Conservation (phyloP, 2,888 invertebrate species). For the Linnaemya vulpina region DNA sequence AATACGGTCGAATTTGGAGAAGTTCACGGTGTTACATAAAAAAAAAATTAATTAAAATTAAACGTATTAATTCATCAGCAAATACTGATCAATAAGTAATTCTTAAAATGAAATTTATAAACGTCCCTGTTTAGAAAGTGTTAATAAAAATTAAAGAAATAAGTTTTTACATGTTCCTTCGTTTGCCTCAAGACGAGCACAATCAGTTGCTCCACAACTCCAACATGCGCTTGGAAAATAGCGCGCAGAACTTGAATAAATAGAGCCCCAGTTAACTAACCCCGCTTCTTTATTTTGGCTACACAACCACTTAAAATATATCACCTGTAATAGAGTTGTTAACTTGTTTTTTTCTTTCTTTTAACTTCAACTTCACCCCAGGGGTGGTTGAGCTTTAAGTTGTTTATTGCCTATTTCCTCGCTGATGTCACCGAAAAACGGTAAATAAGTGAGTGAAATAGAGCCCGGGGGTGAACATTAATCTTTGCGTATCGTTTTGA, state of each 20-base stretch:
- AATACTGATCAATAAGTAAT: too few species aligned
- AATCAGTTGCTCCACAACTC: background rate
- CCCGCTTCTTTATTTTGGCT: background rate
- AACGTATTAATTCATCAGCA: too few species aligned
- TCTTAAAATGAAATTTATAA: too few species aligned
- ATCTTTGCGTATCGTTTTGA: slow-evolving; percentile 48
- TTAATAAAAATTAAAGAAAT: too few species aligned
- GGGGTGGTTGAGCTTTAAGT: slow-evolving; percentile 54
- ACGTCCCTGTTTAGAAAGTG: too few species aligned
- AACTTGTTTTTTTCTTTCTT: too few species aligned
- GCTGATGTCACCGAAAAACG: slow-evolving; percentile 60
- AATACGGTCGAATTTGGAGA: too few species aligned
- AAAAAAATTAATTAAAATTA: too few species aligned
- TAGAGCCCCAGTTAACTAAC: slow-evolving; percentile 2
- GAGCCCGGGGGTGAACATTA: slow-evolving; percentile 67
- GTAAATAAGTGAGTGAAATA: slow-evolving; percentile 39
- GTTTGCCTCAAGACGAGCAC: too few species aligned
- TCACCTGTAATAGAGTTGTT: slow-evolving; percentile 66
- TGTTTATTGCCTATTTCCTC: slow-evolving; percentile 70
- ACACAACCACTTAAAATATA: slow-evolving; percentile 11
- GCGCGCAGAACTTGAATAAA: background rate
- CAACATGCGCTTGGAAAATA: too few species aligned
- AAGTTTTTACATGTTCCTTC: too few species aligned
- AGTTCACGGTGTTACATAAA: too few species aligned
- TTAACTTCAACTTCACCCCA: slow-evolving; percentile 47